Evolutionary conservation across 2,888 invertebrate species (phyloP).

Genomic region (Heliconius erato): DNA sequence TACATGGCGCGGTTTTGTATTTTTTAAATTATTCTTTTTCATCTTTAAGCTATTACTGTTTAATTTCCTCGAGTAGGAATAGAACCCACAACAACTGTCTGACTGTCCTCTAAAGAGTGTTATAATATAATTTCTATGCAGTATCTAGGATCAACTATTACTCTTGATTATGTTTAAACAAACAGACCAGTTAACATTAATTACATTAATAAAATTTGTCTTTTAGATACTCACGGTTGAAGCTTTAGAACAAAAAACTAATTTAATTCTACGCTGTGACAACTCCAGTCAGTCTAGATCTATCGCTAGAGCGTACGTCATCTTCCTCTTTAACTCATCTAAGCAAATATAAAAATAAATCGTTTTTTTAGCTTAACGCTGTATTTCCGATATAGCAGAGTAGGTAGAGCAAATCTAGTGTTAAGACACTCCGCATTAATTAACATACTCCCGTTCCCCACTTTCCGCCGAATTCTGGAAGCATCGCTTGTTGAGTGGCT

Average conservation of each 20-base stretch:
- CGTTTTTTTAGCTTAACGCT: not conserved
- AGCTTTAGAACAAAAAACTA: constrained; percentile 59
- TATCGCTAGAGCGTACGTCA: constrained; percentile 67
- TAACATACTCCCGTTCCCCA: no score
- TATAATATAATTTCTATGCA: no score
- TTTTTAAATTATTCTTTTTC: not conserved
- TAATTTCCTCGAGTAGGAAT: no score
- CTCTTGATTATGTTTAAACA: no score
- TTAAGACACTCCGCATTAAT: no score
- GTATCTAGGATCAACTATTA: no score
- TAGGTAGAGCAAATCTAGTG: no score
- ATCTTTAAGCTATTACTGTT: not conserved
- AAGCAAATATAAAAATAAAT: not conserved
- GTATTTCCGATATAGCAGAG: no score
- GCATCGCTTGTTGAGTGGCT: no score
- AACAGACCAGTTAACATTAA: not conserved
- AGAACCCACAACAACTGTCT: no score
- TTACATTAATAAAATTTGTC: not conserved
- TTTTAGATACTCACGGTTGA: constrained; percentile 68
- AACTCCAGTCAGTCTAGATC: constrained; percentile 60
- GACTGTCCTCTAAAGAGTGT: no score
- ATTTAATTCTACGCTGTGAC: constrained; percentile 66
- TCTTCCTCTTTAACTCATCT: not conserved
- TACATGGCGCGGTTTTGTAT: constrained; percentile 60
- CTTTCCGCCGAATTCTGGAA: no score